Percentiles rank a stretch among this genome's conserved stretches.
phyloP scores from a whole-genome alignment of 2,113 vertebrate species.

The Hippoglossus stenolepis region DNA sequence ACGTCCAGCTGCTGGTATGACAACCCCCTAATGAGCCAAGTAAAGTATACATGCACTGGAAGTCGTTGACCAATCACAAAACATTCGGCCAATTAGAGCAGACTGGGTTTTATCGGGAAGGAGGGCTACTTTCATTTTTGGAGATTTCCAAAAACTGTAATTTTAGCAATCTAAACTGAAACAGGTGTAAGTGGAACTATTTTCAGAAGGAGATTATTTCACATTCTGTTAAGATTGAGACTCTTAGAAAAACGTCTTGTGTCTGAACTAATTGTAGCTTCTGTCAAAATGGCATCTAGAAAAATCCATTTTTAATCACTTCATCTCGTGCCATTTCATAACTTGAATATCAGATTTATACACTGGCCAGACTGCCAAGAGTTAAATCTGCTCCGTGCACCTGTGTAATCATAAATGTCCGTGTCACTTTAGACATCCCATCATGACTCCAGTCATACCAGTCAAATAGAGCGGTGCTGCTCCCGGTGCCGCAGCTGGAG shows the following conservation, averaged over 20 bases:
- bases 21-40: too few species aligned
- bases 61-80: too few species aligned
- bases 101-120: too few species aligned
- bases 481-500: conserved; percentile 59
- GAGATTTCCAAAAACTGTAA: too few species aligned
- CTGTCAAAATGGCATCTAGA: background rate
- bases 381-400: conserved; percentile 28
- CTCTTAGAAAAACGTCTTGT: background rate
- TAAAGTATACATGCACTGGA: too few species aligned
- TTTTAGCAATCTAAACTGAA: background rate
- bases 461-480: conserved; percentile 44
- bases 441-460: conserved; percentile 39
- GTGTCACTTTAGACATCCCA: conserved; percentile 53
- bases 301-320: background rate
- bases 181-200: too few species aligned
- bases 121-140: too few species aligned
- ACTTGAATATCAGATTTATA: conserved; percentile 9
- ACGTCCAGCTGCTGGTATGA: too few species aligned
- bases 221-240: background rate
- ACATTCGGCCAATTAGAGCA: background rate
- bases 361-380: background rate
- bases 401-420: conserved; percentile 51
- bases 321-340: background rate
- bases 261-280: background rate
- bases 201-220: too few species aligned